Evolutionary conservation across 2,113 vertebrate genomes (phyloP).

Genomic region (Stigmatopora argus): DNA sequence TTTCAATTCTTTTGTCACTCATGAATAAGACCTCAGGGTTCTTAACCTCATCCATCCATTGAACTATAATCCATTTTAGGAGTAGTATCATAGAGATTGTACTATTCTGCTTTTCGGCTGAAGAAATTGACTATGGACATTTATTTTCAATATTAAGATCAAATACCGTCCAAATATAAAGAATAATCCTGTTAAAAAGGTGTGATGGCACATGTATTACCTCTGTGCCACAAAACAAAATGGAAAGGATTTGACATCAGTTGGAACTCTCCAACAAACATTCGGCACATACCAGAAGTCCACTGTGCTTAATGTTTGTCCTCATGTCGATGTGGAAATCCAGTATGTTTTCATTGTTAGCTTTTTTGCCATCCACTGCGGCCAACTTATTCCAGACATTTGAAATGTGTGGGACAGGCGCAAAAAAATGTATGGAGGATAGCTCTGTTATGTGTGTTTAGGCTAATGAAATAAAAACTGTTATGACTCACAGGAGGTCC

Average conservation of each 20-base stretch:
- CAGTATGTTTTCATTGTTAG: slow-evolving; percentile 68
- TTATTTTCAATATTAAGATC: slow-evolving; percentile 38
- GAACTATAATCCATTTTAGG: not conserved
- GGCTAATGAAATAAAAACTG: not conserved
- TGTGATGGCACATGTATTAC: slow-evolving; percentile 46
- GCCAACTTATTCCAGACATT: slow-evolving; percentile 44
- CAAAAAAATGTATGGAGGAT: slow-evolving; percentile 42
- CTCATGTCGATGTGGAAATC: slow-evolving; percentile 71
- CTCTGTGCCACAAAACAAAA: slow-evolving; percentile 51
- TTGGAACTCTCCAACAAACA: slow-evolving; percentile 57
- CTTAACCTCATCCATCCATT: too few relatives aligned
- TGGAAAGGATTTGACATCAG: slow-evolving; percentile 59
- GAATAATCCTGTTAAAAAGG: slow-evolving; percentile 34
- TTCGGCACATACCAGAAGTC: slow-evolving; percentile 60
- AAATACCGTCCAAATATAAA: slow-evolving; percentile 49
- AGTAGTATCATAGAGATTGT: not conserved
- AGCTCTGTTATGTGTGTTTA: not conserved
- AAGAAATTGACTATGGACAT: not conserved
- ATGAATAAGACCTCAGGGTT: too few relatives aligned
- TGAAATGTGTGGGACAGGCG: slow-evolving; percentile 46
- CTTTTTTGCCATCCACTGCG: slow-evolving; percentile 62
- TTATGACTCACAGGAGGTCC: slow-evolving; percentile 63
- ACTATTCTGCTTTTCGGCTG: not conserved
- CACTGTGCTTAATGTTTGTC: slow-evolving; percentile 67
- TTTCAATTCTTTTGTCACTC: too few relatives aligned